Evolutionary conservation across 1,140 invertebrate genomes (phyloP), one percentile per base, ranked within the genome.

Genomic region (Hormaphis cornu): DNA sequence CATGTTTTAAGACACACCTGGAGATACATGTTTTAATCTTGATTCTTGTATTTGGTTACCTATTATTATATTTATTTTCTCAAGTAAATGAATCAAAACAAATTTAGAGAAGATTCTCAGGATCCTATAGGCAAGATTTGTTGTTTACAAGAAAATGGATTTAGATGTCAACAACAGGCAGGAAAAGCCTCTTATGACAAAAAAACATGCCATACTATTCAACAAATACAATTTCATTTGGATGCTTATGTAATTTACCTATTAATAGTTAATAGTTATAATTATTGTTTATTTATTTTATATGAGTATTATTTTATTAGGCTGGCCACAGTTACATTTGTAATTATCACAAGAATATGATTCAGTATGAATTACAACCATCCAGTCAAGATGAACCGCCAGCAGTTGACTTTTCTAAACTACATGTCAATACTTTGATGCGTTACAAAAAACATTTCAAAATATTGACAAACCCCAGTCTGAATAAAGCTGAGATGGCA

Each of bases 121-220:
- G 88, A 88, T 69, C 82, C 83, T 6, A 85, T 86, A 74, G 91
- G 94, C 76, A 92, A 95, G 82, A 88, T 91, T 73, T 97, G 95
- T 82, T 97, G 94, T 81, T 82, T 97, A 69, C 85, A 96, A 73
- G 94, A 97, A 80, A 90, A 93, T 75, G 85, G 86, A 71, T 87
- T 89, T 69, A 82, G 92, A 69, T 98, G 95, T 80, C 83, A 84
- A 71, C 84, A 89, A 75, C 83, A 87, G 53, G 93, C 95, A 73
- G 94, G 95, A 56, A 97, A 97, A 82, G 95, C 95, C 70, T 92
- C 91, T 46, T 98, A 97, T 79, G 95, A 91, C 79, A 97, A 97
- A 78, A 84, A 93, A 72, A 94, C 97, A 74, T 93, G 97, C 79
- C 96, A 95, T 78, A 96, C 90, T 70, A 93, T 96, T n/a, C 85